These are phyloP conservation scores for Peromyscus eremicus DNA, from an alignment of 2,797 vertebrate genomes.

Conservation along the genomic window DNA sequence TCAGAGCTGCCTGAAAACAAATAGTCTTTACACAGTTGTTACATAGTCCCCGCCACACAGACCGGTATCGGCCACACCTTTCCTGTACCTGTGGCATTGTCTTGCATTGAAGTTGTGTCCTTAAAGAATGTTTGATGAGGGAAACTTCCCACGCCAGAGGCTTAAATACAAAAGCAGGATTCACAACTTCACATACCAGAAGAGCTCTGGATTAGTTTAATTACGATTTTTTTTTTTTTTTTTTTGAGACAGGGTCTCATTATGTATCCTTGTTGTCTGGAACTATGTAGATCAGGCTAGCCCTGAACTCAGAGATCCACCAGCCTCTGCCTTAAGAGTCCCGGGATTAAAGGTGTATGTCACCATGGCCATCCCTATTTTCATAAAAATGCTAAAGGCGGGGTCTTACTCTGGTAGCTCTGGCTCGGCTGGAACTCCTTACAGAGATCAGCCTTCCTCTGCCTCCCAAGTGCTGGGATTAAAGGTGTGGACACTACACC, in stretches of 20 bases:
- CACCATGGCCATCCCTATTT: not conserved
- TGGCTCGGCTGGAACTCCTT: not conserved
- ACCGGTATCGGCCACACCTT: not conserved
- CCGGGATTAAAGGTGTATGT: not conserved
- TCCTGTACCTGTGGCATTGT: not conserved
- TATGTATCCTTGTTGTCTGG: not conserved
- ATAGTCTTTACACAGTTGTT: fast-evolving
- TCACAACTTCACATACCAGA: not conserved
- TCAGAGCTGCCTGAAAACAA: not conserved
- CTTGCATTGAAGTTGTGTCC: fast-evolving
- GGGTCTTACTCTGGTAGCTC: not conserved
- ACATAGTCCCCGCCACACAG: not conserved
- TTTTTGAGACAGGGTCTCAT: not conserved
- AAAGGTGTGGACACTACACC: too few species aligned
- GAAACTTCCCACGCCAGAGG: not conserved
- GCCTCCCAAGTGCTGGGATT: not conserved
- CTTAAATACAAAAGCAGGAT: not conserved
- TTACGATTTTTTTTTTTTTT: not conserved
- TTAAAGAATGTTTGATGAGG: not conserved
- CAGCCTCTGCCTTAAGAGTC: not conserved
- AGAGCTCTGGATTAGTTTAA: not conserved
- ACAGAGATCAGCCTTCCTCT: not conserved
- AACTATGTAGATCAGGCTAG: not conserved
- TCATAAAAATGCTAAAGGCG: not conserved
- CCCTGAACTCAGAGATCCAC: not conserved